Conservation (phyloP, 2,888 invertebrate genomes). For the Mythimna albipuncta region DNA sequence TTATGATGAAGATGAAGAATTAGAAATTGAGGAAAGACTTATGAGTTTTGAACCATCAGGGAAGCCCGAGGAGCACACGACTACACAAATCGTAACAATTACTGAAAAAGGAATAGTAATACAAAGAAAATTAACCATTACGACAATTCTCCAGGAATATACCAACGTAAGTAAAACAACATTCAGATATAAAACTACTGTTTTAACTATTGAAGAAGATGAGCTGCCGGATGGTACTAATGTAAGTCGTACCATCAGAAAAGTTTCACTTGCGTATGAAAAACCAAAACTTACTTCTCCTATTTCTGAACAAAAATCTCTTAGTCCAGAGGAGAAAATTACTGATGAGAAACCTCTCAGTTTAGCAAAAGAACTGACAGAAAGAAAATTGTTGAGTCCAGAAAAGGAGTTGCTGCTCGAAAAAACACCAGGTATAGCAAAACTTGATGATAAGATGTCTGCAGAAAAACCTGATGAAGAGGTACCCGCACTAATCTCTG, state of each 20-base stretch:
- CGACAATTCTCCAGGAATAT: slow-evolving; percentile 57
- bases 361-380: slow-evolving; percentile 13
- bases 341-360: not conserved
- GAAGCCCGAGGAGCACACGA: slow-evolving; percentile 49
- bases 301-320: slow-evolving; percentile 66
- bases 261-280: slow-evolving; percentile 53
- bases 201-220: slow-evolving; percentile 62
- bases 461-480: not conserved
- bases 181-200: slow-evolving; percentile 56
- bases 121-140: slow-evolving; percentile 44
- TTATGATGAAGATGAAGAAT: slow-evolving; percentile 59
- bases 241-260: slow-evolving; percentile 50
- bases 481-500: not conserved
- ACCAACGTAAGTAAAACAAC: slow-evolving; percentile 52
- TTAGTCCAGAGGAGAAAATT: slow-evolving; percentile 71
- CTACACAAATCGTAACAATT: slow-evolving; percentile 18
- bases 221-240: slow-evolving; percentile 52
- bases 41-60: slow-evolving; percentile 59
- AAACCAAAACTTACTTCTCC: slow-evolving; percentile 41
- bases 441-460: slow-evolving; percentile 2
- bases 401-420: not conserved
- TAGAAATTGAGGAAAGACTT: slow-evolving; percentile 60
- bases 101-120: slow-evolving; percentile 42
- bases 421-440: not conserved
- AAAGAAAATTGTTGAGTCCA: slow-evolving; percentile 32